These are phyloP conservation scores for human (Homo sapiens) DNA, from an alignment of 2,113 vertebrate species.

Conservation along the genomic window GRCh38 chr21:26467001-26467500, in stretches of 20 bases:
- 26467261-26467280: conserved; percentile 27
- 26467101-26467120: conserved; percentile 7
- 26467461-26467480: background rate
- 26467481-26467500: background rate
- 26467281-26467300: conserved; percentile 33
- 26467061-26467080: conserved; percentile 11
- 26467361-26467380: background rate
- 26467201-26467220: background rate
- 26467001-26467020: background rate
- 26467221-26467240: background rate
- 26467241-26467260: conserved; percentile 8
- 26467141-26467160: conserved; percentile 6
- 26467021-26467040: background rate
- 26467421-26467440: background rate
- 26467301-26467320: conserved; percentile 53
- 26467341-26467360: background rate
- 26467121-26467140: conserved; percentile 22
- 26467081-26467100: background rate
- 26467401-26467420: conserved; percentile 22
- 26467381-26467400: conserved; percentile 9
- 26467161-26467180: background rate
- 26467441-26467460: background rate
- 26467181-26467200: background rate
- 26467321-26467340: conserved; percentile 17
- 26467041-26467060: background rate